Conservation (phyloP, 2,888 invertebrate genomes). For the Tetragonisca angustula region DNA sequence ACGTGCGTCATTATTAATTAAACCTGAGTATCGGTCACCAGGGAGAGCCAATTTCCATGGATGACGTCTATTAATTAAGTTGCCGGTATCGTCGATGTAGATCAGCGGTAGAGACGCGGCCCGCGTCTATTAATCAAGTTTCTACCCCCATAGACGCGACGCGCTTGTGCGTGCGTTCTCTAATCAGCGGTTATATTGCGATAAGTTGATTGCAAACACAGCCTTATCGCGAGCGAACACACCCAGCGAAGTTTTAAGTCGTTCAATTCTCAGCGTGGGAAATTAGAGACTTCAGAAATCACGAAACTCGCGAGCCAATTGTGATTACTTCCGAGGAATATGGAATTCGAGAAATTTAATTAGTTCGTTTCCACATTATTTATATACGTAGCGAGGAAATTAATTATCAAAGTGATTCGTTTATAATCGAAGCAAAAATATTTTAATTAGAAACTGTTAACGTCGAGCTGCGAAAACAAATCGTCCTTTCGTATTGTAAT, state of each 20-base stretch:
- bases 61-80: constrained; percentile 42
- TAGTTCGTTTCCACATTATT: too few species aligned
- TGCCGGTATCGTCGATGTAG: constrained; percentile 41
- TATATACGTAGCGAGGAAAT: too few species aligned
- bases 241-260: background rate
- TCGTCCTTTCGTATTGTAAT: too few species aligned
- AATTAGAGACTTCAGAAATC: background rate
- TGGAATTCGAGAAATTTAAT: too few species aligned
- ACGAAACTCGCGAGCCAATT: too few species aligned
- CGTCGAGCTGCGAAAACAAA: too few species aligned
- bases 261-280: background rate
- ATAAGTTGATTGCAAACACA: background rate
- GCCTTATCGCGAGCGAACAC: background rate
- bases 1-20: constrained; percentile 17
- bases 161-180: constrained; percentile 2
- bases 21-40: constrained; percentile 20
- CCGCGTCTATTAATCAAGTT: constrained; percentile 51
- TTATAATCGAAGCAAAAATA: too few species aligned
- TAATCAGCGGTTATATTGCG: constrained; percentile 29
- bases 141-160: constrained; percentile 16
- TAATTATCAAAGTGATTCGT: too few species aligned
- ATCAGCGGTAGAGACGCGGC: constrained; percentile 40
- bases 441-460: too few species aligned
- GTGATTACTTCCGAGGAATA: too few species aligned
- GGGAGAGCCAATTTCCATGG: constrained; percentile 37